Percentiles rank a stretch among this genome's conserved stretches.
Conservation (phyloP, 2,113 vertebrate genomes). For the Trematocara unimaculatum region DNA sequence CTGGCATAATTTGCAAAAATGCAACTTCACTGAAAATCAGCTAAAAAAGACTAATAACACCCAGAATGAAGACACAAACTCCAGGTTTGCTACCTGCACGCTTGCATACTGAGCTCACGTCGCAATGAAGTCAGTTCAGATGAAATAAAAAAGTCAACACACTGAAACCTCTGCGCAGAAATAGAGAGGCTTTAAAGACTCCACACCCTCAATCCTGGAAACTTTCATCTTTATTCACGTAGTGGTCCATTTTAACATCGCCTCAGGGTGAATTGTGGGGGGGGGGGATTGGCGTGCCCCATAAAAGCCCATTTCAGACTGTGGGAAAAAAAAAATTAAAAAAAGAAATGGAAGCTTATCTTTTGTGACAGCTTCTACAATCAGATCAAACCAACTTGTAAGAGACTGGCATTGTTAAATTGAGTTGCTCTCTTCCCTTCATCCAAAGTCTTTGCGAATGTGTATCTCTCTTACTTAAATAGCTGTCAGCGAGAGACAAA, state of each 20-base stretch:
- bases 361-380: neutral
- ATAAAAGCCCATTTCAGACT: neutral
- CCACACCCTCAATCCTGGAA: slow-evolving; percentile 6
- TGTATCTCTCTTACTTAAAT: neutral
- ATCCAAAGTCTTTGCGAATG: neutral
- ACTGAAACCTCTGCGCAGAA: neutral
- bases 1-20: neutral
- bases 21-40: neutral
- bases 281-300: neutral
- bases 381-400: neutral
- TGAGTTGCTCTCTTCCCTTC: neutral
- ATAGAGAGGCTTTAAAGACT: slow-evolving; percentile 17
- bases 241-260: neutral
- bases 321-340: neutral
- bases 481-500: neutral
- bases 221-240: slow-evolving; percentile 30
- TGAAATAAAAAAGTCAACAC: slow-evolving; percentile 7
- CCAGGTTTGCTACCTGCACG: neutral
- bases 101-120: neutral
- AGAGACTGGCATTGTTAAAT: neutral
- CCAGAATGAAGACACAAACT: neutral
- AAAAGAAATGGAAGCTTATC: neutral
- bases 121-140: neutral
- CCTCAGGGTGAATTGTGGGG: neutral
- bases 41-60: neutral